phyloP scores from a whole-genome alignment of 2,797 vertebrate genomes.

The Enteromius unitaeniatus region DNA sequence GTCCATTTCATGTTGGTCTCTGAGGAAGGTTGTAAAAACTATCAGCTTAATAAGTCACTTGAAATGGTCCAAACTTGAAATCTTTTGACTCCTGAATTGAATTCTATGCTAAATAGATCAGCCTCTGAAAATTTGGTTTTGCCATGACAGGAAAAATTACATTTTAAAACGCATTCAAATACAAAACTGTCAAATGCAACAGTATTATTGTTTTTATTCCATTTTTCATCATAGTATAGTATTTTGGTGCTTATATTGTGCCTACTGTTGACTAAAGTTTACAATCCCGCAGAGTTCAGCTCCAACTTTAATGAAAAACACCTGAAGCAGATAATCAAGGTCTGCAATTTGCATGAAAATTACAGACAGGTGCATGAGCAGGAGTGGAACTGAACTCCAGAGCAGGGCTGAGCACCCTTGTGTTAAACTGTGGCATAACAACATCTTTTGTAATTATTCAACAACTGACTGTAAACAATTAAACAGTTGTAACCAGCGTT shows the following conservation, averaged over 20 bases:
- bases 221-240: not conserved
- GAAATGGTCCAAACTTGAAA: conserved; percentile 24
- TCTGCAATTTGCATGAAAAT: not conserved
- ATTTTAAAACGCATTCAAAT: not conserved
- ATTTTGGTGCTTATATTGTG: not conserved
- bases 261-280: not conserved
- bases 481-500: not conserved
- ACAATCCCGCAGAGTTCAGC: not conserved
- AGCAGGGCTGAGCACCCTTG: not conserved
- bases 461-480: not conserved
- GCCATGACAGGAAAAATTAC: not conserved
- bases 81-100: not conserved
- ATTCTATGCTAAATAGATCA: not conserved
- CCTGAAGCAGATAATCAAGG: not conserved
- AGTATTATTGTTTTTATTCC: not conserved
- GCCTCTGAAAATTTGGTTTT: no score
- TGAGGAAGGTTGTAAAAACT: conserved; percentile 5
- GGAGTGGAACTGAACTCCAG: not conserved
- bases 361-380: not conserved
- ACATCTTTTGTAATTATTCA: not conserved
- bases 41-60: conserved; percentile 28
- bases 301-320: not conserved
- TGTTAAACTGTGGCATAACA: not conserved
- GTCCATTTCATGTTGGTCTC: conserved; percentile 37
- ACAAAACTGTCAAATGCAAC: no score